phyloP scores from a whole-genome alignment of 1,140 invertebrate species.

The Odontomachus brunneus region DNA sequence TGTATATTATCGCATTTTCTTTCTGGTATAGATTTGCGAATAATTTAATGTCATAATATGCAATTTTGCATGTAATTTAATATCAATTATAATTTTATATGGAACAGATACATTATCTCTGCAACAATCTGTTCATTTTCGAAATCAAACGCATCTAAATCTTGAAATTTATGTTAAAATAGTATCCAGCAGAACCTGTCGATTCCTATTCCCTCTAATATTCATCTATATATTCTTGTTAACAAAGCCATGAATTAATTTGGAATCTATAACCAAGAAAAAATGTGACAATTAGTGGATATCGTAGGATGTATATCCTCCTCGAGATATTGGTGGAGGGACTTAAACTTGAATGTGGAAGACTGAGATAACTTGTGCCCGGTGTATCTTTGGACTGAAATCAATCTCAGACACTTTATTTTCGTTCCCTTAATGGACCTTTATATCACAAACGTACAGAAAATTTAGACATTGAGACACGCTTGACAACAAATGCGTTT shows the following conservation, averaged over 20 bases:
- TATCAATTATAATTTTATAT: neutral
- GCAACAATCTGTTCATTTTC: too few relatives aligned
- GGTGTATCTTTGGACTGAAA: slow-evolving; percentile 44
- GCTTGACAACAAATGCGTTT: slow-evolving; percentile 57
- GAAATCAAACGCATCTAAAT: too few relatives aligned
- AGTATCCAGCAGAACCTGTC: slow-evolving; percentile 4
- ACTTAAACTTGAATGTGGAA: slow-evolving; percentile 54
- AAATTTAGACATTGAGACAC: slow-evolving; percentile 34
- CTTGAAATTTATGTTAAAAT: slow-evolving; percentile 20
- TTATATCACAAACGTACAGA: slow-evolving; percentile 67
- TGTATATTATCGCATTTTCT: neutral
- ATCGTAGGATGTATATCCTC: neutral
- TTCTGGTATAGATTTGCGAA: neutral
- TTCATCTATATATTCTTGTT: neutral
- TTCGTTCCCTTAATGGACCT: slow-evolving; percentile 30
- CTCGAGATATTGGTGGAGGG: neutral
- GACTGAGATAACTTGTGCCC: slow-evolving; percentile 60
- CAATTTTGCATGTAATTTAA: neutral
- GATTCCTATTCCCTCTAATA: neutral
- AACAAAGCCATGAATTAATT: too few relatives aligned
- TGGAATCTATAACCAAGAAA: neutral
- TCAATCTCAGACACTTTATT: slow-evolving; percentile 53
- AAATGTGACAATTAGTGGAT: neutral
- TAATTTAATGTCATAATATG: neutral
- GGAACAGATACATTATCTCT: too few relatives aligned